phyloP scores from a whole-genome alignment of 2,888 invertebrate genomes.

The Argynnis bischoffii region DNA sequence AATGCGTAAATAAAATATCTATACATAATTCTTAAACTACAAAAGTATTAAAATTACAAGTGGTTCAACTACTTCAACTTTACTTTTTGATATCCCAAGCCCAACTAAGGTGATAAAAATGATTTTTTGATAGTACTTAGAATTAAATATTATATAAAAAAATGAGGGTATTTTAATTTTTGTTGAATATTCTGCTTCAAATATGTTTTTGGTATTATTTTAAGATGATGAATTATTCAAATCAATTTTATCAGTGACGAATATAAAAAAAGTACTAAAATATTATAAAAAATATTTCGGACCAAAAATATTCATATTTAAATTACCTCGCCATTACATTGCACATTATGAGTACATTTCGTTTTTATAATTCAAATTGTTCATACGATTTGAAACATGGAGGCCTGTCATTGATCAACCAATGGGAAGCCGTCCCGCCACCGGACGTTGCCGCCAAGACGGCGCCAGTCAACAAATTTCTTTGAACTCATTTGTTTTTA shows the following conservation, averaged over 20 bases:
- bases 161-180: slow-evolving; percentile 48
- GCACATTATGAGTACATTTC: slow-evolving; percentile 15
- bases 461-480: slow-evolving; percentile 50
- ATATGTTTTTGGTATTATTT: too few species aligned
- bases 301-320: neutral
- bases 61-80: slow-evolving; percentile 56
- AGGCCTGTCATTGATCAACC: slow-evolving; percentile 58
- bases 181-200: neutral
- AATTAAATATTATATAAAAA: slow-evolving; percentile 7
- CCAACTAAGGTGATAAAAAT: slow-evolving; percentile 46
- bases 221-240: too few species aligned
- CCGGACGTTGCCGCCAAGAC: slow-evolving; percentile 51
- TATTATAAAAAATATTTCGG: neutral
- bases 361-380: slow-evolving; percentile 19
- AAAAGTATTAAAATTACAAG: slow-evolving; percentile 44
- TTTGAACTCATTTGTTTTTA: slow-evolving; percentile 32
- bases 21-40: slow-evolving; percentile 51
- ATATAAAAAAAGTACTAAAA: neutral
- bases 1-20: slow-evolving; percentile 51
- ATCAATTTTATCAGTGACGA: neutral
- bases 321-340: slow-evolving; percentile 12
- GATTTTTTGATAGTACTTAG: slow-evolving; percentile 12
- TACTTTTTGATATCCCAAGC: slow-evolving; percentile 55
- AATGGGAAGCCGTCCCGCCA: slow-evolving; percentile 55
- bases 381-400: slow-evolving; percentile 39